Conservation (phyloP, 2,888 invertebrate species). For the Pilophorus perplexus region DNA sequence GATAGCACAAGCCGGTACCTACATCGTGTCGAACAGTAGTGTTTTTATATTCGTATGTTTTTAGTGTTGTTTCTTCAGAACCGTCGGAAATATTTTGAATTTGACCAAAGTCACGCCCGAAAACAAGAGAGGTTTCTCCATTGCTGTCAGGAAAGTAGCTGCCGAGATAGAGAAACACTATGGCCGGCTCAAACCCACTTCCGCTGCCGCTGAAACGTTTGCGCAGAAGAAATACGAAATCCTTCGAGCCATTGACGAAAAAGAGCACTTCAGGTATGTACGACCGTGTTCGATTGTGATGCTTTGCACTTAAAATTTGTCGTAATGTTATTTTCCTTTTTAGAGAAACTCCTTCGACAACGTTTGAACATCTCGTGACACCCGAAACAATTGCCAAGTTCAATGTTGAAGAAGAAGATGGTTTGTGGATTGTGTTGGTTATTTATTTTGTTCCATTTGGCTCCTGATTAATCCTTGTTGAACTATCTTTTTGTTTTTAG, state of each 20-base stretch:
- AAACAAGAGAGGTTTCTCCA: conserved; percentile 54
- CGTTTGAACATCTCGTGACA: conserved; percentile 40
- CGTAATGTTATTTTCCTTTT: background rate
- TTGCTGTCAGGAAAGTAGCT: conserved; percentile 57
- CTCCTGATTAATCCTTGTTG: background rate
- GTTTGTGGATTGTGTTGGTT: conserved; percentile 9
- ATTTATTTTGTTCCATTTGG: too few relatives aligned
- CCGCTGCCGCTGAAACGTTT: conserved; percentile 67
- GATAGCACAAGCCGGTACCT: background rate
- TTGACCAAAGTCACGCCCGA: conserved; percentile 63
- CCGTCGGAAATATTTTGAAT: conserved; percentile 60
- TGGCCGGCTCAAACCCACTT: conserved; percentile 66
- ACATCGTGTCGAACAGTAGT: background rate
- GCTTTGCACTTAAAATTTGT: background rate
- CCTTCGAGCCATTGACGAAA: conserved; percentile 64
- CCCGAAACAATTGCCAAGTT: conserved; percentile 42
- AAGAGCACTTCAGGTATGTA: conserved; percentile 62
- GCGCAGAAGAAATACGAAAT: conserved; percentile 57
- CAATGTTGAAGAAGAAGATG: conserved; percentile 32
- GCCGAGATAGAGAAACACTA: conserved; percentile 72
- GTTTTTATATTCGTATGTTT: conserved; percentile 7
- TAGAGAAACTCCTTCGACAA: conserved; percentile 54
- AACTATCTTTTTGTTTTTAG: conserved; percentile 4
- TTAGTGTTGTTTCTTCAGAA: conserved; percentile 56
- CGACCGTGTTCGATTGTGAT: background rate